These are phyloP conservation scores for Adelphocoris suturalis DNA, from an alignment of 2,888 invertebrate species.

Conservation along the genomic window DNA sequence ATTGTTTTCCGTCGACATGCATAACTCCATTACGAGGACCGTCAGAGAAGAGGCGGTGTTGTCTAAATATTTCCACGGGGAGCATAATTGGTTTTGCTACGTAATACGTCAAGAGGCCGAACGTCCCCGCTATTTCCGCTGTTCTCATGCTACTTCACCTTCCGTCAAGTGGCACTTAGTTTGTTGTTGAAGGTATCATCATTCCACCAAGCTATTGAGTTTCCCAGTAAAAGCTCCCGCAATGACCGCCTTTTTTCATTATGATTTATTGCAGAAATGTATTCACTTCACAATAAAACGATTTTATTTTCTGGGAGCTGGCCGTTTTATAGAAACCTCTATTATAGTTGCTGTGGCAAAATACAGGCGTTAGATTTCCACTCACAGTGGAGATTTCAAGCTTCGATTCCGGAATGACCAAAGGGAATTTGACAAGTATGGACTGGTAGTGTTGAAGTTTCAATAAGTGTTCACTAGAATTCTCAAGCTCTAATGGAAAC, in stretches of 20 bases:
- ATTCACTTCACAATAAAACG: no score
- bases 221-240: conserved; percentile 12
- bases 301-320: no score
- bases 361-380: no score
- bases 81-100: conserved; percentile 43
- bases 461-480: no score
- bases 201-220: background rate
- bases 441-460: no score
- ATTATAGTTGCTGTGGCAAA: no score
- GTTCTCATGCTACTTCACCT: background rate
- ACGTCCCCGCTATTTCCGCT: background rate
- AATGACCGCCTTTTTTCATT: background rate
- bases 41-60: conserved; percentile 16
- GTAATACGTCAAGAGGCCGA: background rate
- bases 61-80: conserved; percentile 44
- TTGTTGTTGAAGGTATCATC: background rate
- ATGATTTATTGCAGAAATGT: no score
- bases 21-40: conserved; percentile 23
- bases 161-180: conserved; percentile 20
- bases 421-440: no score
- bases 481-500: no score
- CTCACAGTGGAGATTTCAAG: no score
- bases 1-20: conserved; percentile 46
- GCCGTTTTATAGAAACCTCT: no score
- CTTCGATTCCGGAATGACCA: no score